Percentiles rank a stretch among this genome's conserved stretches.
These are phyloP conservation scores for Bhutanitis thaidina DNA, from an alignment of 2,888 invertebrate genomes.

Conservation along the genomic window DNA sequence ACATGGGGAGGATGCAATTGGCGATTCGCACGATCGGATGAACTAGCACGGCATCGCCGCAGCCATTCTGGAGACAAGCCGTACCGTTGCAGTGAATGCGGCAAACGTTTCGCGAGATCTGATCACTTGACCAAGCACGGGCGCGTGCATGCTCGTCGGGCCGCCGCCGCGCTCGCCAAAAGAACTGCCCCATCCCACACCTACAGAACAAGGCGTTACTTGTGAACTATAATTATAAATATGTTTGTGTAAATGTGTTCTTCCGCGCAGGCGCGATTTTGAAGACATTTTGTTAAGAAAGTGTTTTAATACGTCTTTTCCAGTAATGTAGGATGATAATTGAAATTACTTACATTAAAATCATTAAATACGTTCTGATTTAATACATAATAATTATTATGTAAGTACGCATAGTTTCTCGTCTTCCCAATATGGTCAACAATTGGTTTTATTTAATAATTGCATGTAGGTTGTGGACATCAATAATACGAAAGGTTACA, in stretches of 20 bases:
- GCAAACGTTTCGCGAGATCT: constrained; percentile 94
- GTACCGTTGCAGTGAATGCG: constrained; percentile 92
- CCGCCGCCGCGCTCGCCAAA: constrained; percentile 50
- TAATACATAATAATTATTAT: too few relatives aligned
- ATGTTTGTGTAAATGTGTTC: not conserved
- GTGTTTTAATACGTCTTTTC: not conserved
- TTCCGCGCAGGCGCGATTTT: constrained; percentile 13
- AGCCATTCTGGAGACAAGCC: constrained; percentile 98
- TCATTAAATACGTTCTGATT: too few relatives aligned
- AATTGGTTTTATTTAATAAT: too few relatives aligned
- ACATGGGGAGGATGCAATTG: constrained; percentile 91
- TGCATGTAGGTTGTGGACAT: too few relatives aligned
- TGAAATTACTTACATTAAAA: too few relatives aligned
- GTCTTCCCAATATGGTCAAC: too few relatives aligned
- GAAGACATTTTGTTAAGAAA: not conserved
- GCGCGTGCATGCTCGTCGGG: constrained; percentile 87
- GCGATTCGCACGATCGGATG: constrained; percentile 97
- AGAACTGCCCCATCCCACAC: constrained; percentile 30
- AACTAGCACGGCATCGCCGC: constrained; percentile 93
- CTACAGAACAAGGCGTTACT: constrained; percentile 43
- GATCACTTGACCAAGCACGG: constrained; percentile 97
- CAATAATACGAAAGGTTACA: too few relatives aligned
- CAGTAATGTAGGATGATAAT: too few relatives aligned
- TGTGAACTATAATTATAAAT: constrained; percentile 34
- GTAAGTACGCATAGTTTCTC: too few relatives aligned